A percentile compares a stretch with the other conserved stretches of the same genome.
These are phyloP conservation scores for Melanerpes formicivorus DNA, from an alignment of 2,113 vertebrate genomes.

Conservation along the genomic window DNA sequence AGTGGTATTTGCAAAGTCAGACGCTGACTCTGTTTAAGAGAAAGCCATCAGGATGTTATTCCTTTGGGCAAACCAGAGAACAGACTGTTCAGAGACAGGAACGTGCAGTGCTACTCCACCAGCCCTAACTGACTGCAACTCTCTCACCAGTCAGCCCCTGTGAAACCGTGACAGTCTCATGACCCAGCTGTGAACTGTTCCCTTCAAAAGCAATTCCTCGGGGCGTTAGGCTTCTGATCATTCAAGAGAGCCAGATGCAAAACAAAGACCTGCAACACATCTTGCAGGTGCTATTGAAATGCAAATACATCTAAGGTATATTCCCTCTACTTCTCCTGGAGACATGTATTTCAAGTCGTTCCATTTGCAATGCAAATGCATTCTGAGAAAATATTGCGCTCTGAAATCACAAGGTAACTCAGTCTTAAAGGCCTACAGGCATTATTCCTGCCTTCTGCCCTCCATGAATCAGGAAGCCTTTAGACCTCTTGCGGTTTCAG, in stretches of 20 bases:
- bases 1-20: background rate
- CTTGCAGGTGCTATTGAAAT: constrained; percentile 61
- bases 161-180: background rate
- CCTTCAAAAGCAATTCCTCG: constrained; percentile 38
- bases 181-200: constrained; percentile 40
- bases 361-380: constrained; percentile 45
- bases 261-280: constrained; percentile 9
- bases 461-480: background rate
- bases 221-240: constrained; percentile 7
- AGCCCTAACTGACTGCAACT: background rate
- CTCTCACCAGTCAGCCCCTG: background rate
- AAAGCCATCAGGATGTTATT: background rate
- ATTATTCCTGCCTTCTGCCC: background rate
- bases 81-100: background rate
- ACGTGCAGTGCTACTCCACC: background rate
- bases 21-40: background rate
- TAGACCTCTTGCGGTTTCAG: background rate
- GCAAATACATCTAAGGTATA: constrained; percentile 39
- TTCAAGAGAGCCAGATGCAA: constrained; percentile 29
- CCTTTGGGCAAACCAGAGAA: background rate
- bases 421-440: background rate
- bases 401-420: background rate
- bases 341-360: constrained; percentile 14
- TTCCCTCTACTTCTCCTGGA: background rate
- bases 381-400: background rate